Evolutionary conservation across 2,888 invertebrate genomes (phyloP).

Genomic region (Aromia moschata): DNA sequence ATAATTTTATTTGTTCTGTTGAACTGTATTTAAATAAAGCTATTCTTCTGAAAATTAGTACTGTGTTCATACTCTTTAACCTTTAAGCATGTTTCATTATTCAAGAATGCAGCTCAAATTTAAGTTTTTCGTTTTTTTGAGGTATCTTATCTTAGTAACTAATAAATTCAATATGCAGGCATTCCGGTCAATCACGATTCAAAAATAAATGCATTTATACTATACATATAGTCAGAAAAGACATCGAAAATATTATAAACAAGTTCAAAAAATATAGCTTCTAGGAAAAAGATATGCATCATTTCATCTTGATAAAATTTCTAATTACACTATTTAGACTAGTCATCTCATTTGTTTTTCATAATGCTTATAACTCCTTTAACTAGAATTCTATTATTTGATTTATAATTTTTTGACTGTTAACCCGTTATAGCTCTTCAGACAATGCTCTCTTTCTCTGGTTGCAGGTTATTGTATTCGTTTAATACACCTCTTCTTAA

Average conservation of each 20-base stretch:
- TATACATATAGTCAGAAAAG: constrained; percentile 19
- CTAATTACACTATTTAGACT: constrained; percentile 13
- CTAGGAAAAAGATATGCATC: constrained; percentile 7
- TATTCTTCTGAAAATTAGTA: too few species aligned
- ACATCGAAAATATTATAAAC: constrained; percentile 15
- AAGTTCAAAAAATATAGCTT: constrained; percentile 21
- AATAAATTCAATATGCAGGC: constrained; percentile 26
- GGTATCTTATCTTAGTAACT: too few species aligned
- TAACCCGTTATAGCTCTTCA: constrained; percentile 47
- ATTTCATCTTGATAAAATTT: constrained; percentile 8
- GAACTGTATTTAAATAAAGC: too few species aligned
- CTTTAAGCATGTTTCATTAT: too few species aligned
- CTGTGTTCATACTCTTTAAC: too few species aligned
- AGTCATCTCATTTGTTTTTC: constrained; percentile 17
- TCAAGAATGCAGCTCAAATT: too few species aligned
- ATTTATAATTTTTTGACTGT: not conserved
- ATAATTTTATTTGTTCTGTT: too few species aligned
- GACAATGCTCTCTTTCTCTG: constrained; percentile 70
- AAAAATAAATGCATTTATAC: constrained; percentile 32
- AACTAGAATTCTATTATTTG: constrained; percentile 6
- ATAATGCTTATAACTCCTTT: constrained; percentile 1
- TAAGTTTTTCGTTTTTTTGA: too few species aligned
- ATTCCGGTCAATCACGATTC: constrained; percentile 26
- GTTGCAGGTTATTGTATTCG: constrained; percentile 67
- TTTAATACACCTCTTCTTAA: constrained; percentile 66